Base-by-base conservation (phyloP, 2,888 invertebrate genomes). In the Phytoseiulus persimilis region DNA sequence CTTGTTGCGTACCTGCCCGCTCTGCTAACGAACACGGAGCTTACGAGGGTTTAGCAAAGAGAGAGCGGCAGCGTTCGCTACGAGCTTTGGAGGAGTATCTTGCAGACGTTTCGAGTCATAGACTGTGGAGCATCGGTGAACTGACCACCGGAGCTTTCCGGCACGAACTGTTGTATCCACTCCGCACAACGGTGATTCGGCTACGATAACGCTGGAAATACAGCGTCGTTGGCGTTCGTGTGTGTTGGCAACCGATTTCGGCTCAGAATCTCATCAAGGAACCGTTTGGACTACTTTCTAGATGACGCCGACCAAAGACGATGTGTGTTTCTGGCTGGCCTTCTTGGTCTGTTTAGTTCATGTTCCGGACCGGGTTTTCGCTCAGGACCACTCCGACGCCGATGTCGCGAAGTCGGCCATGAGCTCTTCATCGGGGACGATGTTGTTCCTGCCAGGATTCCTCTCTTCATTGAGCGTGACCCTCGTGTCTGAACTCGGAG, bases 401-500 rank as follows among this genome's bases (percentile, higher is more conserved):
- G 83, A 83, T 83, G 31, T 31, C 83, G 83, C 2, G n/a, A 18
- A 65, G 14, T 90, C 28, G 3, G 1, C 31, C 9, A 32, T 39
- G 90, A 90, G 28, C n/a, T 39, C 31, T 14, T 87, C 87, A 11
- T 33, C 87, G 18, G 32, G 32, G 9, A n/a, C 87, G 39, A 83
- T 31, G 89, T 96, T 96, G 90, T 98, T 98, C 93, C 93, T 96
- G 92, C 97, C 98, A 93, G 98, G 96, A 18, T 98, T 99, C 93
- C 93, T 98, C 90, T 98, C 98, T 83, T 96, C 98, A 0, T 94
- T 99, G 90, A 98, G 98, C 89, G 97, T 99, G 91, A 99, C 99
- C 92, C 94, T 99, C 90, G 98, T 99, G 89, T 98, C 98, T 0
- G 99, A 99, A 93, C 94, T 99, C 90, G 99, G 98, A 18, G 99